A percentile compares a stretch with the other conserved stretches of the same genome.
Evolutionary conservation across 2,113 vertebrate genomes (phyloP).

Genomic region (Panurus biarmicus): DNA sequence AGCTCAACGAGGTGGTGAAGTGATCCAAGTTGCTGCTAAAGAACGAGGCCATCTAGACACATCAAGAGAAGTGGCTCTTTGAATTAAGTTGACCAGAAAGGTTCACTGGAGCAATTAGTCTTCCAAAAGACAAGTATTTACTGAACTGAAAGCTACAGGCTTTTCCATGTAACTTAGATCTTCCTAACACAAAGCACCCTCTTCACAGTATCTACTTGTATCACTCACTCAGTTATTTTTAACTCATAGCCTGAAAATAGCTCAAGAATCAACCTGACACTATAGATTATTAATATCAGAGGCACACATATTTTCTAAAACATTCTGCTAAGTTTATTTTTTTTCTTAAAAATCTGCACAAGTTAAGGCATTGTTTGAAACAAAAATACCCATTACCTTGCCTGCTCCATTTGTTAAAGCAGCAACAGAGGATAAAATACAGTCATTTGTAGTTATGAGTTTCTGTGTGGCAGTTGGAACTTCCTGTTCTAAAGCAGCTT

Average conservation of each 20-base stretch:
- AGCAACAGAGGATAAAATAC: constrained; percentile 86
- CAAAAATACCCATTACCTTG: constrained; percentile 76
- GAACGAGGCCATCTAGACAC: constrained; percentile 87
- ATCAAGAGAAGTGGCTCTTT: constrained; percentile 5
- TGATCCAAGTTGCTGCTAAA: constrained; percentile 93
- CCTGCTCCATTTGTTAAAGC: constrained; percentile 83
- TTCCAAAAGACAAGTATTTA: background rate
- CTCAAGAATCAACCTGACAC: background rate
- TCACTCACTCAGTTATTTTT: background rate
- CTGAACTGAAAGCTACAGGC: background rate
- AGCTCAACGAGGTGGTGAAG: constrained; percentile 81
- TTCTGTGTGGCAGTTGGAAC: constrained; percentile 93
- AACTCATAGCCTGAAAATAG: background rate
- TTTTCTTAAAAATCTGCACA: background rate
- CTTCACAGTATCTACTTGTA: background rate
- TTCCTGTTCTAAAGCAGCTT: constrained; percentile 87
- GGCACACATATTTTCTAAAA: background rate
- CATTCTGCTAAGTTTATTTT: background rate
- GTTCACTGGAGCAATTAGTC: background rate
- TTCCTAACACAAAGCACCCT: background rate
- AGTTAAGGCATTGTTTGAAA: background rate
- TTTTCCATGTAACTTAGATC: background rate
- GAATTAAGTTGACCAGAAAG: background rate
- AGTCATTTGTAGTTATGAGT: constrained; percentile 91
- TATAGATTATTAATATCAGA: background rate